Evolutionary conservation across 2,888 invertebrate genomes (phyloP).

Genomic region (Drosophila longiperda): DNA sequence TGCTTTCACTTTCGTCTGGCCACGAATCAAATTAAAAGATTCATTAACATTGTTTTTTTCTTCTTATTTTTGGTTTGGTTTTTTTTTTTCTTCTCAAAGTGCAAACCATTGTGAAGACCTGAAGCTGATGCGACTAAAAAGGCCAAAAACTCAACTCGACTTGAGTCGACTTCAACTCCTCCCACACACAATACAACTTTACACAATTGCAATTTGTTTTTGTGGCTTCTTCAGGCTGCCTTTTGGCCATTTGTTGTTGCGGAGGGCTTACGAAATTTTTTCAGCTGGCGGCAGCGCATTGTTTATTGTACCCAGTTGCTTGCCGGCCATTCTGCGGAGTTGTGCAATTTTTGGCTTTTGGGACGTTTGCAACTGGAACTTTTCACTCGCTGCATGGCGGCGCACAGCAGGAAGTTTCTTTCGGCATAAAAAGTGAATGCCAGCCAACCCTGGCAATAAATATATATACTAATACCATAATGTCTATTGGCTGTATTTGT

Average conservation of each 20-base stretch:
- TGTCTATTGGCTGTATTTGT: not conserved
- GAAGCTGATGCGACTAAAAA: slow-evolving; percentile 11
- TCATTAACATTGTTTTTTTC: slow-evolving; percentile 62
- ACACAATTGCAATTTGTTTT: slow-evolving; percentile 45
- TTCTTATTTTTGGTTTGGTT: slow-evolving; percentile 15
- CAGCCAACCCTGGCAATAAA: not conserved
- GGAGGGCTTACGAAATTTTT: slow-evolving; percentile 57
- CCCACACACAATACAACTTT: slow-evolving; percentile 52
- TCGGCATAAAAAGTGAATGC: slow-evolving; percentile 59
- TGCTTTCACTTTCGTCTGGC: slow-evolving; percentile 64
- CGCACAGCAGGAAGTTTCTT: slow-evolving; percentile 46
- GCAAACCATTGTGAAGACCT: slow-evolving; percentile 46
- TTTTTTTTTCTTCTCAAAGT: slow-evolving; percentile 27
- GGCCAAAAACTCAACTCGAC: slow-evolving; percentile 13
- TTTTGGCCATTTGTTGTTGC: slow-evolving; percentile 55
- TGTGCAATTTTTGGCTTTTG: slow-evolving; percentile 46
- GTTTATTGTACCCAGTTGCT: slow-evolving; percentile 47
- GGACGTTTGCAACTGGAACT: slow-evolving; percentile 29
- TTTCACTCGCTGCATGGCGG: slow-evolving; percentile 23
- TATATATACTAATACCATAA: not conserved
- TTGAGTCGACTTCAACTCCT: slow-evolving; percentile 14
- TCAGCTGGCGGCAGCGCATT: slow-evolving; percentile 29
- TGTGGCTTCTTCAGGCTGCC: slow-evolving; percentile 59
- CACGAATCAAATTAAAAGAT: slow-evolving; percentile 52
- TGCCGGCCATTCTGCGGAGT: slow-evolving; percentile 58